Evolutionary conservation across 1,140 invertebrate genomes (phyloP).

Genomic region (Vanessa tameamea): DNA sequence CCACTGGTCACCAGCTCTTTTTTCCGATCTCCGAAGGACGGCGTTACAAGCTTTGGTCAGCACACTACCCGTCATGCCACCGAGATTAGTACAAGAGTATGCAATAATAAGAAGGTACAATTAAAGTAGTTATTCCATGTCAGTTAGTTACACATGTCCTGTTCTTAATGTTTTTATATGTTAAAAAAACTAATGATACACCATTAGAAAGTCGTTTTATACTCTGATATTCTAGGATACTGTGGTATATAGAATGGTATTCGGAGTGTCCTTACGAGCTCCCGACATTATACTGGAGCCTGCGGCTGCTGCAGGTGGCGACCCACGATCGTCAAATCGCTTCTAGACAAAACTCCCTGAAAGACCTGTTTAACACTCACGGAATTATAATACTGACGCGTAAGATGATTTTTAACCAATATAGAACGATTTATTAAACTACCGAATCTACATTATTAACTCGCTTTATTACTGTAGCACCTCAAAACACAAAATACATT

Average conservation of each 20-base stretch:
- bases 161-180: too few relatives aligned
- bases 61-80: slow-evolving; percentile 43
- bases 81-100: slow-evolving; percentile 43
- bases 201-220: too few relatives aligned
- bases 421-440: too few relatives aligned
- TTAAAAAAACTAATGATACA: too few relatives aligned
- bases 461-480: too few relatives aligned
- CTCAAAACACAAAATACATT: too few relatives aligned
- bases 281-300: slow-evolving; percentile 62
- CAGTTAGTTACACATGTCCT: background rate
- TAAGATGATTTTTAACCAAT: slow-evolving; percentile 32
- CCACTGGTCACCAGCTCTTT: slow-evolving; percentile 57
- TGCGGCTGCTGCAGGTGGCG: slow-evolving; percentile 55
- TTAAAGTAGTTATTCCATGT: background rate
- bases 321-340: slow-evolving; percentile 21
- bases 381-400: slow-evolving; percentile 66
- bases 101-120: slow-evolving; percentile 59
- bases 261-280: slow-evolving; percentile 61
- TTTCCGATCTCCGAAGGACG: slow-evolving; percentile 55
- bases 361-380: slow-evolving; percentile 58
- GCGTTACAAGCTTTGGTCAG: slow-evolving; percentile 59
- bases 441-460: too few relatives aligned
- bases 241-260: slow-evolving; percentile 75
- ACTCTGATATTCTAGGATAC: slow-evolving; percentile 45
- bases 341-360: slow-evolving; percentile 23